Evolutionary conservation across 2,113 vertebrate genomes (phyloP).

Genomic region (Dicaeum eximium): DNA sequence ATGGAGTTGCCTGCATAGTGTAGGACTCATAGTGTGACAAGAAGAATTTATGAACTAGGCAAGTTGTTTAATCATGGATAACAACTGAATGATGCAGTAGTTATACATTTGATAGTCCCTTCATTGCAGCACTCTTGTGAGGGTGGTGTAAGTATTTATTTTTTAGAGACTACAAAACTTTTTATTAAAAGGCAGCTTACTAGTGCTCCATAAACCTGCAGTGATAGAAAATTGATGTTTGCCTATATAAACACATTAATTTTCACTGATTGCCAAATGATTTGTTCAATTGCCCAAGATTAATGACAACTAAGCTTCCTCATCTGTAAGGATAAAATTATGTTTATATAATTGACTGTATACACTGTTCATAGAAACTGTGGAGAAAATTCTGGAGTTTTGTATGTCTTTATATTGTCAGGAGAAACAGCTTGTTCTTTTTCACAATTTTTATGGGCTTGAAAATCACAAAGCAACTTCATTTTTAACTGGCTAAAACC

Average conservation of each 20-base stretch:
- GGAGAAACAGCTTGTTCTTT: neutral
- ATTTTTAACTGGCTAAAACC: neutral
- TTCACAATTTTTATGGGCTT: neutral
- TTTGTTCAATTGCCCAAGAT: neutral
- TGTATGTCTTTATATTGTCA: neutral
- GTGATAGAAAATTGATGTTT: neutral
- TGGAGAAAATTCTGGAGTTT: neutral
- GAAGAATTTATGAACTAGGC: neutral
- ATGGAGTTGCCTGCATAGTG: neutral
- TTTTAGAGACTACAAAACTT: neutral
- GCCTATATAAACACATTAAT: slow-evolving; percentile 7
- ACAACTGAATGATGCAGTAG: neutral
- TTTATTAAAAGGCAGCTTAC: neutral
- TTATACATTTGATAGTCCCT: neutral
- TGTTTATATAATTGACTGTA: neutral
- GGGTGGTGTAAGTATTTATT: neutral
- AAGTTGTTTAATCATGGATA: neutral
- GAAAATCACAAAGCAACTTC: neutral
- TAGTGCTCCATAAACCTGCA: neutral
- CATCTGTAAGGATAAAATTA: neutral
- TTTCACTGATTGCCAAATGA: neutral
- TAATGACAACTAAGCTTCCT: neutral
- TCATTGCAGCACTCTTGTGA: neutral
- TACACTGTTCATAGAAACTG: neutral
- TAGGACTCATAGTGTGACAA: neutral